Conservation (phyloP, 1,140 invertebrate species). For the Physella acuta region DNA sequence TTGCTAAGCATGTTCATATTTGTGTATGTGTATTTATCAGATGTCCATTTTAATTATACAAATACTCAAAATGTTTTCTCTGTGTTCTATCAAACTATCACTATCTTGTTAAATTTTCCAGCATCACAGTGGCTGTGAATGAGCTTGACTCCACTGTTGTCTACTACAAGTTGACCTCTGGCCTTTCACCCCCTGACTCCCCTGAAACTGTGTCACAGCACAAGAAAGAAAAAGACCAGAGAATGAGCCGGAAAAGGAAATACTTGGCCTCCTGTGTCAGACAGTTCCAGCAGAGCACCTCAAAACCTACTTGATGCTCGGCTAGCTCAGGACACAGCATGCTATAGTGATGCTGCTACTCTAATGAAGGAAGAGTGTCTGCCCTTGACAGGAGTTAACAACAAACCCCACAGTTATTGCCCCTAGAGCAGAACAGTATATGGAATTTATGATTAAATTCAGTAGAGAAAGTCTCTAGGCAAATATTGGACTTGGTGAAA, state of each 20-base stretch:
- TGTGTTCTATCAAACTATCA: no score
- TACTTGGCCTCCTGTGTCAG: slow-evolving; percentile 10
- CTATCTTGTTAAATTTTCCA: no score
- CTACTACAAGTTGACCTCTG: slow-evolving; percentile 19
- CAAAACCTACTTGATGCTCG: neutral
- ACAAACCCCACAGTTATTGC: neutral
- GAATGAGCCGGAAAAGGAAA: neutral
- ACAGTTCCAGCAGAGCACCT: neutral
- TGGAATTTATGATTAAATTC: no score
- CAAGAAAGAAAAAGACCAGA: slow-evolving; percentile 6
- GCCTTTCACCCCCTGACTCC: slow-evolving; percentile 11
- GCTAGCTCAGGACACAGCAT: neutral
- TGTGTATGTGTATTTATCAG: no score
- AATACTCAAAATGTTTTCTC: no score
- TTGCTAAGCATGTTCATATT: no score
- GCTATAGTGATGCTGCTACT: neutral
- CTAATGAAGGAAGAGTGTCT: no score
- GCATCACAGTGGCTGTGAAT: slow-evolving; percentile 10
- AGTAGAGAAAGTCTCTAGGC: no score
- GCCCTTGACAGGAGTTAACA: no score
- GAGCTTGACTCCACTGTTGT: slow-evolving; percentile 18
- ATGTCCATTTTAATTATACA: no score
- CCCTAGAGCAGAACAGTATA: no score
- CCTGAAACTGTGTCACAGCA: neutral
- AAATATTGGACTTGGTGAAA: no score